These are phyloP conservation scores for Campylorhamphus procurvoides DNA, from an alignment of 2,113 vertebrate species.

Conservation along the genomic window DNA sequence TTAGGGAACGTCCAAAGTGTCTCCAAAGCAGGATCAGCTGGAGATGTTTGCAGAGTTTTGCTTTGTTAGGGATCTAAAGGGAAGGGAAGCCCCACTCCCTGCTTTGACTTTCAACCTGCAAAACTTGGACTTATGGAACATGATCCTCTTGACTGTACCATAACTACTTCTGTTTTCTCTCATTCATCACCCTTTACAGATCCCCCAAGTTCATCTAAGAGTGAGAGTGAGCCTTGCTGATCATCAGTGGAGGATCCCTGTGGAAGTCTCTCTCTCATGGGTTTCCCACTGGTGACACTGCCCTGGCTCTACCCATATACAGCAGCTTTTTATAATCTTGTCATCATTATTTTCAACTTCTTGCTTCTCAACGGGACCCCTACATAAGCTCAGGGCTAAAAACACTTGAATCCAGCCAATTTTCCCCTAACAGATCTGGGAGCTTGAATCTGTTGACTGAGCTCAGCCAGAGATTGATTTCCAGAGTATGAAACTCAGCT, in stretches of 20 bases:
- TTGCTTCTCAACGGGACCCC: neutral
- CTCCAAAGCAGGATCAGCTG: neutral
- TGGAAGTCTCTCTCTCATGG: rapidly evolving
- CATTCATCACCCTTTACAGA: neutral
- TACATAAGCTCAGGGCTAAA: neutral
- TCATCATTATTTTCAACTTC: neutral
- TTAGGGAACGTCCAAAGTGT: neutral
- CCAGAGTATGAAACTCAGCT: neutral
- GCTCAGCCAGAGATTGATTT: neutral
- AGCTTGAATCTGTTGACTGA: neutral
- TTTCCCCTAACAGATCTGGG: neutral
- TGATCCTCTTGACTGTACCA: neutral
- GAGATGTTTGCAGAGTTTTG: neutral
- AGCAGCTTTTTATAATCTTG: neutral
- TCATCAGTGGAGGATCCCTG: neutral
- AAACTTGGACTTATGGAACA: neutral
- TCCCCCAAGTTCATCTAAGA: neutral
- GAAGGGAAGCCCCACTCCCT: neutral
- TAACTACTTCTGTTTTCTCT: neutral
- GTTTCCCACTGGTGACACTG: neutral
- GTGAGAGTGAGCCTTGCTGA: neutral
- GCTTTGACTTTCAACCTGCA: neutral
- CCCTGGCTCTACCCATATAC: neutral
- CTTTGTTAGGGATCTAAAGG: neutral
- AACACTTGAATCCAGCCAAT: neutral